Conservation (phyloP, 1,140 invertebrate species). For the Lucilia cuprina region DNA sequence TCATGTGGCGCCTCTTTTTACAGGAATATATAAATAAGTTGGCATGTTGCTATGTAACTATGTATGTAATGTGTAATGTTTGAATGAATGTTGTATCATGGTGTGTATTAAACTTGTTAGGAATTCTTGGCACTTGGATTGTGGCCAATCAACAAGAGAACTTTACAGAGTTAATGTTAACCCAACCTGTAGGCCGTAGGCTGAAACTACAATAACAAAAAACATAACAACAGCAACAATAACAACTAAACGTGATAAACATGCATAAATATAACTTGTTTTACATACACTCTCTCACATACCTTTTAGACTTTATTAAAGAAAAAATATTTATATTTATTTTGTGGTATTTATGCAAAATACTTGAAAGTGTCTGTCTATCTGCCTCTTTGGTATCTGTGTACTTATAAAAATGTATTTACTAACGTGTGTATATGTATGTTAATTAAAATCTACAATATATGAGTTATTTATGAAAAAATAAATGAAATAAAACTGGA, state of each 20-base stretch:
- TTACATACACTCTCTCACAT: not conserved
- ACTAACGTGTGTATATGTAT: no score
- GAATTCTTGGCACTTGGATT: not conserved
- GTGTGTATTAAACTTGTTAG: conserved; percentile 1
- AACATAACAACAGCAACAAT: not conserved
- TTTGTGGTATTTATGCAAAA: not conserved
- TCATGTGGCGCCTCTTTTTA: conserved; percentile 25
- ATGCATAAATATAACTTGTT: conserved; percentile 12
- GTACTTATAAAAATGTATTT: no score
- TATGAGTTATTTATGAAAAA: no score
- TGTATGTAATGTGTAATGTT: not conserved
- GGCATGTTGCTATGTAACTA: not conserved
- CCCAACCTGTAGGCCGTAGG: not conserved
- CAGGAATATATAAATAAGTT: conserved; percentile 4
- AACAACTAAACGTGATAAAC: not conserved
- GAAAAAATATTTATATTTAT: not conserved
- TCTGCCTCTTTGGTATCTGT: no score
- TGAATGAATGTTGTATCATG: not conserved
- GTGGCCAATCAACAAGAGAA: conserved; percentile 11
- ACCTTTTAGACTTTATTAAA: not conserved
- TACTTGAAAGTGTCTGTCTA: no score
- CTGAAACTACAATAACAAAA: not conserved
- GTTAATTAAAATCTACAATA: no score
- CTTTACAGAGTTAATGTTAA: not conserved
- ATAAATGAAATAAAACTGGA: no score